A percentile compares a stretch with the other conserved stretches of the same genome.
Evolutionary conservation across 1,140 invertebrate genomes (phyloP).

Genomic region (Telenomus remus): DNA sequence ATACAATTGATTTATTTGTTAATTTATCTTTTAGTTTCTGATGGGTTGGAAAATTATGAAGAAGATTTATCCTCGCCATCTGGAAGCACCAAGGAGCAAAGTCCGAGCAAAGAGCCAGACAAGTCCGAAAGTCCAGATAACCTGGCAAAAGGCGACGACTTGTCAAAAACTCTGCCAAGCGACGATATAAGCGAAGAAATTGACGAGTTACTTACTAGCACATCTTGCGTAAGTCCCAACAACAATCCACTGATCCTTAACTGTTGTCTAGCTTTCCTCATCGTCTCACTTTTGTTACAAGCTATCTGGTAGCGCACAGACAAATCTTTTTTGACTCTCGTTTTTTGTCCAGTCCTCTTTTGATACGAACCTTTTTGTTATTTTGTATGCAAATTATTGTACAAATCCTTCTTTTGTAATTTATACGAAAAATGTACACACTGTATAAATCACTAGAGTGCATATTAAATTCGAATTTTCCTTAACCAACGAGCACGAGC

Average conservation of each 20-base stretch:
- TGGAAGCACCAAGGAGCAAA: constrained; percentile 71
- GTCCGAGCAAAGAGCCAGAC: constrained; percentile 65
- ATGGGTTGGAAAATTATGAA: constrained; percentile 70
- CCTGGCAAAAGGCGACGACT: constrained; percentile 60
- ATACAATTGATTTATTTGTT: constrained; percentile 3
- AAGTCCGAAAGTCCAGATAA: constrained; percentile 61
- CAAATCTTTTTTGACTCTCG: no score
- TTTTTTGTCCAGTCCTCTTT: no score
- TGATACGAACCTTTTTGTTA: no score
- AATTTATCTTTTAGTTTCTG: constrained; percentile 60
- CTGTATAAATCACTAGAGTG: no score
- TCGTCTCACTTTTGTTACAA: constrained; percentile 12
- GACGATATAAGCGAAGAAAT: constrained; percentile 72
- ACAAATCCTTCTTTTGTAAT: no score
- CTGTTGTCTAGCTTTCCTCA: constrained; percentile 1
- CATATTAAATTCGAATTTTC: not conserved
- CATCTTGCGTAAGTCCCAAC: constrained; percentile 69
- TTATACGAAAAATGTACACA: no score
- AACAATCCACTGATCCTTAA: constrained; percentile 6
- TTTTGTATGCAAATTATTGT: no score
- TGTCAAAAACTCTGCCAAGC: constrained; percentile 62
- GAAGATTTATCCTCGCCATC: constrained; percentile 74
- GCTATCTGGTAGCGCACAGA: not conserved
- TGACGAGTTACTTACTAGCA: constrained; percentile 70
- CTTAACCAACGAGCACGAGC: not conserved